A percentile compares a stretch with the other conserved stretches of the same genome.
These are phyloP conservation scores for Archaeoteleia sp. DNA, from an alignment of 2,888 invertebrate species.

Conservation along the genomic window DNA sequence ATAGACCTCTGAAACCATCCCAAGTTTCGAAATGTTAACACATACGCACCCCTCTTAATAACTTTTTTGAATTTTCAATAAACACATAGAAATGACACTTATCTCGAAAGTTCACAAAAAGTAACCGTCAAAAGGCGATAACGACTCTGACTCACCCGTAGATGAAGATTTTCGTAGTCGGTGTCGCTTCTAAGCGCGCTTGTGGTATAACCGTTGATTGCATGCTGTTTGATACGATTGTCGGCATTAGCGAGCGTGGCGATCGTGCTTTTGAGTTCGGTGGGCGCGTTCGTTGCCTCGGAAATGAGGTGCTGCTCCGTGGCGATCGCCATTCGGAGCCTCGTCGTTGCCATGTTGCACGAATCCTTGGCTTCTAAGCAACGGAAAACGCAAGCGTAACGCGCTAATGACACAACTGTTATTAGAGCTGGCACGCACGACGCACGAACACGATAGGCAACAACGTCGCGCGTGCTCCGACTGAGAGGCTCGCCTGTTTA, in stretches of 20 bases:
- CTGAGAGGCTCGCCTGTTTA: no score
- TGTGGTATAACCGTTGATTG: constrained; percentile 60
- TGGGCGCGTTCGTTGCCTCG: background rate
- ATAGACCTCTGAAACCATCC: no score
- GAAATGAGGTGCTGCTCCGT: constrained; percentile 35
- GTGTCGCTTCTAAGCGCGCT: constrained; percentile 55
- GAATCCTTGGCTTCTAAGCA: no score
- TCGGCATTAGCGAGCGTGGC: constrained; percentile 29
- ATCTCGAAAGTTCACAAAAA: background rate
- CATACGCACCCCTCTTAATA: no score
- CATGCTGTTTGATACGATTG: constrained; percentile 37
- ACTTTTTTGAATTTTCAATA: no score
- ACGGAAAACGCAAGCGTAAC: no score
- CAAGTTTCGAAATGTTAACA: no score
- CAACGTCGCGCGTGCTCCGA: constrained; percentile 17
- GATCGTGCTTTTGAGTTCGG: no score
- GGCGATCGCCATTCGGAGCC: constrained; percentile 33
- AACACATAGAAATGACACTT: no score
- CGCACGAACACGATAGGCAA: no score
- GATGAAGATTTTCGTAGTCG: constrained; percentile 36
- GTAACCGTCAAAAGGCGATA: no score
- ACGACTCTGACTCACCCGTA: constrained; percentile 60
- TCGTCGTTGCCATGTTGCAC: constrained; percentile 43
- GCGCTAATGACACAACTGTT: no score
- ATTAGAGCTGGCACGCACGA: background rate